A percentile compares a stretch with the other conserved stretches of the same genome.
Conservation (phyloP, 92 coral and sea anemone genomes). For the Chrysogorgia sp. region DNA sequence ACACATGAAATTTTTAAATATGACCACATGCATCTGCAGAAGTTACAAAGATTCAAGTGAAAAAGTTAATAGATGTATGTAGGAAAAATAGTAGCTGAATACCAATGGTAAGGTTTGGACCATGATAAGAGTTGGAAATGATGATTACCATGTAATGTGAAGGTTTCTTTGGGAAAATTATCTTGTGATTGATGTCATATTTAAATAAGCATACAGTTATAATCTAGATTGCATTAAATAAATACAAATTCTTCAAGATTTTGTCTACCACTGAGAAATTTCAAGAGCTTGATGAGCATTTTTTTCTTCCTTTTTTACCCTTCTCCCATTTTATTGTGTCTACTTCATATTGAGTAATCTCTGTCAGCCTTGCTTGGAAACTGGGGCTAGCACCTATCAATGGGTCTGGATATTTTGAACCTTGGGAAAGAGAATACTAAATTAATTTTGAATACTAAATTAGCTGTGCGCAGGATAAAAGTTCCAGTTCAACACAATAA, state of each 20-base stretch:
- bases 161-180: neutral
- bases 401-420: slow-evolving; percentile 82
- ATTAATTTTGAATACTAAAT: neutral
- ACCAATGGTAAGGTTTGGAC: too few species aligned
- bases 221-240: too few species aligned
- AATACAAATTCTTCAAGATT: neutral
- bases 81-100: too few species aligned
- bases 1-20: too few species aligned
- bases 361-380: slow-evolving; percentile 86
- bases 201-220: too few species aligned
- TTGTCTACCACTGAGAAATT: neutral
- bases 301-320: slow-evolving; percentile 80
- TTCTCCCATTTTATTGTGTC: slow-evolving; percentile 94
- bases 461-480: too few species aligned
- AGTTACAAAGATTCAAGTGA: too few species aligned
- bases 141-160: neutral
- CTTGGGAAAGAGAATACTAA: slow-evolving; percentile 28
- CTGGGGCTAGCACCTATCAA: slow-evolving; percentile 81
- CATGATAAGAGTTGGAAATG: too few species aligned
- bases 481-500: too few species aligned
- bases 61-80: too few species aligned
- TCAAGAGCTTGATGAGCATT: slow-evolving; percentile 56
- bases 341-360: slow-evolving; percentile 89
- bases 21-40: too few species aligned
- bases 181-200: too few species aligned